These are phyloP conservation scores for Myotis davidii DNA, from an alignment of 2,113 vertebrate genomes.

Conservation along the genomic window DNA sequence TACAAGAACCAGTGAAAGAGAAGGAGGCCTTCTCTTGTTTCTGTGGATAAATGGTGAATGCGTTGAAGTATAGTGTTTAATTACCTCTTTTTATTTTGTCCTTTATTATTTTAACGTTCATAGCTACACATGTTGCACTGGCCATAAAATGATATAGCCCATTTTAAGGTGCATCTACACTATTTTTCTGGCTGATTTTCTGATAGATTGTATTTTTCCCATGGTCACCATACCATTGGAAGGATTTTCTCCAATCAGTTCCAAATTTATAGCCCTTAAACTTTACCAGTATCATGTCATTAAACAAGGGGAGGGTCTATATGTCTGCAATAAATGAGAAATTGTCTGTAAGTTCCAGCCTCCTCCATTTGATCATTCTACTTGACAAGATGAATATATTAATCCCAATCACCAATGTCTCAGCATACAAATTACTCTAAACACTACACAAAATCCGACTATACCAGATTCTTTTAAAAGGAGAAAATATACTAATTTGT, in stretches of 20 bases:
- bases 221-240: not conserved
- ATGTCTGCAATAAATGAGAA: slow-evolving; percentile 1
- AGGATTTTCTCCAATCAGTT: slow-evolving; percentile 22
- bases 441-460: not conserved
- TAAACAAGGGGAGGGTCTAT: not conserved
- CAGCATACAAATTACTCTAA: not conserved
- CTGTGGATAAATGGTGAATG: slow-evolving; percentile 36
- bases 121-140: slow-evolving; percentile 4
- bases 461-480: not conserved
- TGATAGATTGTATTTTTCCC: not conserved
- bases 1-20: not conserved
- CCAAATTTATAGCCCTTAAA: slow-evolving; percentile 36
- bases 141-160: slow-evolving; percentile 63
- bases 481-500: not conserved
- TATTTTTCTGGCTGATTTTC: slow-evolving; percentile 59
- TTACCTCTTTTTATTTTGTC: slow-evolving; percentile 47
- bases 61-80: slow-evolving; percentile 52
- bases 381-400: not conserved
- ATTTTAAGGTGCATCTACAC: slow-evolving; percentile 24
- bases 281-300: slow-evolving; percentile 13
- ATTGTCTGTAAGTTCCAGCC: not conserved
- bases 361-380: not conserved
- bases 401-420: not conserved
- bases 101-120: slow-evolving; percentile 54
- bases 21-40: not conserved